Conservation (phyloP, 1,140 invertebrate genomes). For the Caerostris darwini region DNA sequence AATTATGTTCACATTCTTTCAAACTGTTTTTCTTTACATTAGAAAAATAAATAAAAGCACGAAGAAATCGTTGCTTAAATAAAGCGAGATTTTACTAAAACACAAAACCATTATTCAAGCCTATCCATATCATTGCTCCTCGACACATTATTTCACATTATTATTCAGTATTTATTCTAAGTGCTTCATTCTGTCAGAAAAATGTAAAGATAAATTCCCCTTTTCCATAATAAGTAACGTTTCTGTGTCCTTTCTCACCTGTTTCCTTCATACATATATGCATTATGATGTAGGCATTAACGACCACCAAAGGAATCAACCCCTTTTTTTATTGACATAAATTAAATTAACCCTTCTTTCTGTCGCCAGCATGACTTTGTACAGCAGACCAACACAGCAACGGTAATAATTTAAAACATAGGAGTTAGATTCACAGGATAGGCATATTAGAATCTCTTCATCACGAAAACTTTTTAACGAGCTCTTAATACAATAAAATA, state of each 20-base stretch:
- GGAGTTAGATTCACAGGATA: background rate
- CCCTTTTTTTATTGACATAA: slow-evolving; percentile 25
- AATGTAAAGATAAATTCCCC: slow-evolving; percentile 48
- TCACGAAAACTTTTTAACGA: slow-evolving; percentile 29
- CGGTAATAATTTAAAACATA: background rate
- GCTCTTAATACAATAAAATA: slow-evolving; percentile 28
- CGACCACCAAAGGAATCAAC: slow-evolving; percentile 8
- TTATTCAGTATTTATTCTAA: slow-evolving; percentile 40
- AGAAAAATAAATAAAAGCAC: background rate
- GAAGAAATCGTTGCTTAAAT: background rate
- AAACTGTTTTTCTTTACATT: background rate
- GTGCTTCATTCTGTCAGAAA: slow-evolving; percentile 2
- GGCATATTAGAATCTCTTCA: slow-evolving; percentile 21
- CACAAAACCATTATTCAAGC: background rate
- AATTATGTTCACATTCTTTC: background rate
- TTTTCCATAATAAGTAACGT: slow-evolving; percentile 48
- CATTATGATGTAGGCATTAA: slow-evolving; percentile 57
- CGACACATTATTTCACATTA: slow-evolving; percentile 29
- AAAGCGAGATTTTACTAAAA: background rate
- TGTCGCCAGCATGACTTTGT: background rate
- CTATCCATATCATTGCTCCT: slow-evolving; percentile 6
- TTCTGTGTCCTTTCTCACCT: slow-evolving; percentile 48
- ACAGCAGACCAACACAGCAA: background rate
- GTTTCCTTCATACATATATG: slow-evolving; percentile 55
- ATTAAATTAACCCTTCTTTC: slow-evolving; percentile 60